A percentile compares a stretch with the other conserved stretches of the same genome.
Evolutionary conservation across 2,888 invertebrate species (phyloP).

Genomic region (Serripes groenlandicus): DNA sequence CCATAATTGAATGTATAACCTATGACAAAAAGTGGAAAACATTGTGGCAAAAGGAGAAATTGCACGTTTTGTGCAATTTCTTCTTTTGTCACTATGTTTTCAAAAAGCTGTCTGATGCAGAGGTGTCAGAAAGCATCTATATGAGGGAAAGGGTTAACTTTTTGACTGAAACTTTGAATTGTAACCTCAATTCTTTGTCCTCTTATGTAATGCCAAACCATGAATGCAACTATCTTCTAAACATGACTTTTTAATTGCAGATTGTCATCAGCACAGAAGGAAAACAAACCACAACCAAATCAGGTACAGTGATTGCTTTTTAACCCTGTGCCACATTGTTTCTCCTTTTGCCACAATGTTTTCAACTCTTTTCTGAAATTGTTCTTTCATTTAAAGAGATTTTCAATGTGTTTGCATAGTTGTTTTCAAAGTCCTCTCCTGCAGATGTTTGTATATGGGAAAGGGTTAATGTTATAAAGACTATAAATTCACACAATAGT

Average conservation of each 20-base stretch:
- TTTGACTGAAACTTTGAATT: not conserved
- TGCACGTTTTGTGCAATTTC: not conserved
- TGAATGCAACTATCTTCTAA: not conserved
- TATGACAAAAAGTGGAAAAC: not conserved
- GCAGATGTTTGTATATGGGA: too few relatives aligned
- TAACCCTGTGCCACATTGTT: not conserved
- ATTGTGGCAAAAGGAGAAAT: not conserved
- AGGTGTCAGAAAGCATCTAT: too few relatives aligned
- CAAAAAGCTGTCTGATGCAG: too few relatives aligned
- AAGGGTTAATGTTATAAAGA: too few relatives aligned
- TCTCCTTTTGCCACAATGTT: not conserved
- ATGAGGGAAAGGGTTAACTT: not conserved
- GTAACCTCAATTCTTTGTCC: not conserved
- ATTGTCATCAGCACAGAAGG: not conserved
- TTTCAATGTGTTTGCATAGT: too few relatives aligned
- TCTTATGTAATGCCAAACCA: not conserved
- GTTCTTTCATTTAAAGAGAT: too few relatives aligned
- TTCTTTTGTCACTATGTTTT: not conserved
- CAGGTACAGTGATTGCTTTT: not conserved
- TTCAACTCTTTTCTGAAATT: too few relatives aligned
- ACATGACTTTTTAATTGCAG: constrained; percentile 9
- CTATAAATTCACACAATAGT: too few relatives aligned
- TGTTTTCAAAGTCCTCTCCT: too few relatives aligned
- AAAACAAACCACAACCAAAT: not conserved
- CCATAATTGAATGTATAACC: too few relatives aligned